Percentiles rank a stretch among this genome's conserved stretches.
These are phyloP conservation scores for Leucozona laternaria DNA, from an alignment of 2,888 invertebrate genomes.

Conservation along the genomic window DNA sequence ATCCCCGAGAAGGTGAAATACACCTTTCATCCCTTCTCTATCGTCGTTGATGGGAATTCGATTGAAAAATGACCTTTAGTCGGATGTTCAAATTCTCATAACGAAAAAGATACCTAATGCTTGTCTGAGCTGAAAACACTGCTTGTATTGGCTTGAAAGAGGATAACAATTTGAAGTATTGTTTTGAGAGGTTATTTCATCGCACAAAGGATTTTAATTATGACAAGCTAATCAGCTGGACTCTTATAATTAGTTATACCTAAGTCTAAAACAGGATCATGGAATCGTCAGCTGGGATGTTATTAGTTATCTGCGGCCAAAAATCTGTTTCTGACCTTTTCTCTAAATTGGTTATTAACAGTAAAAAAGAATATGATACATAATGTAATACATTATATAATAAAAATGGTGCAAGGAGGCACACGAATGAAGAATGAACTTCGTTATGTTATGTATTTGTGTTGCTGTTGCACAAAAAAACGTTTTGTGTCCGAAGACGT, in stretches of 20 bases:
- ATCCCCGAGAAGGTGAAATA: not conserved
- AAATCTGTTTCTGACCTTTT: constrained; percentile 54
- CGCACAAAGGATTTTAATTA: constrained; percentile 60
- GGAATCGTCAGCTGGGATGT: constrained; percentile 30
- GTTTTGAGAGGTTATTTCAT: constrained; percentile 32
- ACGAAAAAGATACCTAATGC: not conserved
- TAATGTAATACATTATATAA: not conserved
- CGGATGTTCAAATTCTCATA: constrained; percentile 67
- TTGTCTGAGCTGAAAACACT: not conserved
- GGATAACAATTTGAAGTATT: constrained; percentile 32
- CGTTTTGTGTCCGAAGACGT: constrained; percentile 50
- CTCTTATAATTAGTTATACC: not conserved
- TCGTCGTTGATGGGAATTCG: constrained; percentile 43
- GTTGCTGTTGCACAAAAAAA: constrained; percentile 58
- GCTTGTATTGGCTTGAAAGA: constrained; percentile 14
- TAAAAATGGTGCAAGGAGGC: not conserved
- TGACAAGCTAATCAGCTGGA: constrained; percentile 69
- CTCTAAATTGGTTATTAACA: not conserved
- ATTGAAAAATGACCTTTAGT: constrained; percentile 63
- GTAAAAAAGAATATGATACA: not conserved
- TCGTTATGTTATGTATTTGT: constrained; percentile 4
- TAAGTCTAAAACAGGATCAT: constrained; percentile 19
- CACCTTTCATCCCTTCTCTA: constrained; percentile 12
- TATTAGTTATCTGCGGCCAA: constrained; percentile 43
- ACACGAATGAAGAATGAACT: constrained; percentile 13